phyloP scores from a whole-genome alignment of 2,113 vertebrate genomes.

The Microtus ochrogaster region DNA sequence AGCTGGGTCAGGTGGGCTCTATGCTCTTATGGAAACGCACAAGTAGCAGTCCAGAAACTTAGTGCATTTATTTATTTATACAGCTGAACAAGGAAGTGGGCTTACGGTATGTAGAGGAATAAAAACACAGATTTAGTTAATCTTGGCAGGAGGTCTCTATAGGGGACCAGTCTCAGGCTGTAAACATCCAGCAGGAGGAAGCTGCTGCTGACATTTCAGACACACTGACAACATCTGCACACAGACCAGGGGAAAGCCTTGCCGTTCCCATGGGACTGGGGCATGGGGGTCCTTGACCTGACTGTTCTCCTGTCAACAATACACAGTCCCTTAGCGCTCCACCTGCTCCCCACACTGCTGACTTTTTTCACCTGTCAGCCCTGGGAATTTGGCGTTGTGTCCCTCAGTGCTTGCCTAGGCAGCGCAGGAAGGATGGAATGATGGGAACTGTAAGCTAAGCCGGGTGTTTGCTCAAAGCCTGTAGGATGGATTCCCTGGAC shows the following conservation, averaged over 20 bases:
- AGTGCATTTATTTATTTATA: background rate
- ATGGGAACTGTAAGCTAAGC: rapidly evolving
- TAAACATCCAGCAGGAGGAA: background rate
- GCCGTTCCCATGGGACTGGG: background rate
- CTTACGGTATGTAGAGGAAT: background rate
- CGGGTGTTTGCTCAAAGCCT: background rate
- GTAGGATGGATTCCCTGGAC: background rate
- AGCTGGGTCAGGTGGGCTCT: background rate
- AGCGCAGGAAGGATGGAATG: background rate
- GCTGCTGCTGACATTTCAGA: background rate
- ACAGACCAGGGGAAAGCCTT: background rate
- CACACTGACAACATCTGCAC: background rate
- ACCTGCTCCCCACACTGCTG: background rate
- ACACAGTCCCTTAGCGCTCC: background rate
- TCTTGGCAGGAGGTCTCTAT: background rate
- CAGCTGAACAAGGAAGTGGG: background rate
- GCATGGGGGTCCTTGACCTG: background rate
- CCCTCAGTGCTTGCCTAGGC: background rate
- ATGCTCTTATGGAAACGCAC: background rate
- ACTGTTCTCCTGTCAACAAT: no score
- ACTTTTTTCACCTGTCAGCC: background rate
- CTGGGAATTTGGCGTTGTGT: background rate
- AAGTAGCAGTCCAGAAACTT: background rate
- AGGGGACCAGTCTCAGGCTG: background rate
- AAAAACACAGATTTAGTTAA: background rate